Evolutionary conservation across 2,888 invertebrate genomes (phyloP), one percentile per base, ranked within the genome.

Genomic region (Hyposoter dolosus): DNA sequence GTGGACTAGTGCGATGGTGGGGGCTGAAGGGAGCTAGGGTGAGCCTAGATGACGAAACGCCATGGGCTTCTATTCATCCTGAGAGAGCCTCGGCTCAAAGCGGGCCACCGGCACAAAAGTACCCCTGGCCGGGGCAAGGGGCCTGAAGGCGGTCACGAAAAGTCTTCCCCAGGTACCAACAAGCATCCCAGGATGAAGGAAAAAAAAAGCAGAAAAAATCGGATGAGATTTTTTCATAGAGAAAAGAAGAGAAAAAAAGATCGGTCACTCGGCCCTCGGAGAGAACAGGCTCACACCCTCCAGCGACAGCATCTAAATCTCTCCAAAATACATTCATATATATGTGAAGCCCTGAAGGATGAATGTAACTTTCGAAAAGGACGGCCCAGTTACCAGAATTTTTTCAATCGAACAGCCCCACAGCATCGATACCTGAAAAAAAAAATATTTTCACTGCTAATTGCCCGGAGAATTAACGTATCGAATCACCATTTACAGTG

Each of bases 21-120:
- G 71, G 56, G 28, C 12, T 63, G 68, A 45, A n/a, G 65, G 60
- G 71, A 45, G 66, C 60, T 71, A 50, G 66, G 43, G 43, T 35
- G 43, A 78, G 68, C 84, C 82, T 84, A 74, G 78, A 77, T 50
- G 85, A 83, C 84, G 85, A 83, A 89, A 85, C 76, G 86, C 83
- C 88, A 78, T 78, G 74, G 84, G 84, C 80, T 83, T 56, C 87
- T 87, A 87, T 87, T 88, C 89, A 87, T 87, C 86, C 78, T 60
- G 68, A 74, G 77, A 82, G 63, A 79, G 85, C 72, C 84, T 78
- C 50, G 50, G 63, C 63, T 71, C 50, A 74, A 81, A 74, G 80
- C 80, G 40, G 77, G 77, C 80, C 78, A 84, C 78, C 83, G 76
- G 85, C 82, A 86, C 85, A 89, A 89, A 83, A 82, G 82, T 75